Evolutionary conservation across 2,113 vertebrate genomes (phyloP).

Genomic region (Rallus limicola): DNA sequence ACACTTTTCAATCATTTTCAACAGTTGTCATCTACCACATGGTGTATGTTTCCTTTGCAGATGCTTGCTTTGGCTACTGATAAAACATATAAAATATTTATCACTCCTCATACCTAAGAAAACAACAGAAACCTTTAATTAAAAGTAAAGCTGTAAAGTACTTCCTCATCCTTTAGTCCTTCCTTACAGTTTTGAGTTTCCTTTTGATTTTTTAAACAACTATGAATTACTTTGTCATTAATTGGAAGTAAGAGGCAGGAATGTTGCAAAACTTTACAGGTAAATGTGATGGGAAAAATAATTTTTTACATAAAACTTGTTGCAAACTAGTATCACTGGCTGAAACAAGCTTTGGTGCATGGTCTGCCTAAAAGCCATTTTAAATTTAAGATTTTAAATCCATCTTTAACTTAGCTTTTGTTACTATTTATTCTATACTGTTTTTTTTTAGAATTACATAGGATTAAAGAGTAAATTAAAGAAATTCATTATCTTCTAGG

Average conservation of each 20-base stretch:
- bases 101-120: neutral
- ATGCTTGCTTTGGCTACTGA: neutral
- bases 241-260: neutral
- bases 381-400: neutral
- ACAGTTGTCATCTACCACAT: accelerated
- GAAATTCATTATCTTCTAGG: neutral
- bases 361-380: neutral
- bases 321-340: neutral
- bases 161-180: neutral
- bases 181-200: neutral
- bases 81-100: neutral
- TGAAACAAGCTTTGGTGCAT: neutral
- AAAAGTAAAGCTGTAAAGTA: neutral
- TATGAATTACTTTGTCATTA: neutral
- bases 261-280: neutral
- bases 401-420: neutral
- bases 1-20: neutral
- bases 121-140: neutral
- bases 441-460: neutral
- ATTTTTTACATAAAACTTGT: neutral
- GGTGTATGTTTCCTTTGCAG: neutral
- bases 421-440: neutral
- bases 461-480: neutral
- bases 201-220: neutral
- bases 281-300: neutral